phyloP scores from a whole-genome alignment of 2,888 invertebrate genomes.

The Oxycera nigricornis region DNA sequence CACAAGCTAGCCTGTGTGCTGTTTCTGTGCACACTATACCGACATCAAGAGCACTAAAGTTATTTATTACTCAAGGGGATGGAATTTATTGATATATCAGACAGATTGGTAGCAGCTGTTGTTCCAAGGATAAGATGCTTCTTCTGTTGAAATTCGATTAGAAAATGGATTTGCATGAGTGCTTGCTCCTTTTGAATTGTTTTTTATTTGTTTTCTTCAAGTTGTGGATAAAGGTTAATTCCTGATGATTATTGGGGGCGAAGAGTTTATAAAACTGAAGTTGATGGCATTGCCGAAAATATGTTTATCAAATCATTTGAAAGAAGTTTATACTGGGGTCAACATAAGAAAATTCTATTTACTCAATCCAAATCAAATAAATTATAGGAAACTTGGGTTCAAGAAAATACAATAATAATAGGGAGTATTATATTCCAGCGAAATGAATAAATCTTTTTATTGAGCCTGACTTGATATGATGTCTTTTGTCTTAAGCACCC shows the following conservation, averaged over 20 bases:
- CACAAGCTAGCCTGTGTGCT: too few species aligned
- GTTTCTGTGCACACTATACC: too few species aligned
- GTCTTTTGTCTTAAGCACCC: too few species aligned
- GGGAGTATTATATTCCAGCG: too few species aligned
- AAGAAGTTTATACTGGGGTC: too few species aligned
- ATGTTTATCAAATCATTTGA: too few species aligned
- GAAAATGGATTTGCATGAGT: conserved; percentile 43
- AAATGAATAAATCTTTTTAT: too few species aligned
- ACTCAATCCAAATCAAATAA: too few species aligned
- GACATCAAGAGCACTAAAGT: conserved; percentile 41
- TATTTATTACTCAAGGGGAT: conserved; percentile 50
- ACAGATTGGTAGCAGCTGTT: conserved; percentile 52
- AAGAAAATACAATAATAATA: too few species aligned
- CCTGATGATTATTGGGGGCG: conserved; percentile 12
- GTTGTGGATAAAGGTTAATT: conserved; percentile 27
- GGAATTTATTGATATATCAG: conserved; percentile 52
- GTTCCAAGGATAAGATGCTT: conserved; percentile 49
- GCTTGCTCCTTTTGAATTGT: background rate
- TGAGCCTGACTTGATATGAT: too few species aligned
- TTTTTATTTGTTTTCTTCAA: background rate
- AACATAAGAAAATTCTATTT: too few species aligned
- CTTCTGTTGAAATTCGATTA: conserved; percentile 40
- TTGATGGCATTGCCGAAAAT: background rate
- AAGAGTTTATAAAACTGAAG: background rate
- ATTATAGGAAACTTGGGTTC: too few species aligned